Conservation (phyloP, 2,888 invertebrate species). For the Heliconius cydno region DNA sequence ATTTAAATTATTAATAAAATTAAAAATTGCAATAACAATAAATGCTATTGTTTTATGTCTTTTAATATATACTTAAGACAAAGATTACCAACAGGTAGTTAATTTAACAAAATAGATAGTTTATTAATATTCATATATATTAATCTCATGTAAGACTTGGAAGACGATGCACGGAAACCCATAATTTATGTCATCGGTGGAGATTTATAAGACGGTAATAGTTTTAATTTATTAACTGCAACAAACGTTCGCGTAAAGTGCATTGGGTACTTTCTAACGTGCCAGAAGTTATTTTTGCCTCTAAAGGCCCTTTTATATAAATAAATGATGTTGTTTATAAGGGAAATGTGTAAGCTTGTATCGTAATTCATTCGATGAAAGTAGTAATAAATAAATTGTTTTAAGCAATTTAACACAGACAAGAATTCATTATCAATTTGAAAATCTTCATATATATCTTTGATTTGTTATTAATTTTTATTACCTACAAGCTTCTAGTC, state of each 20-base stretch:
- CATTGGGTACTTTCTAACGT: conserved; percentile 51
- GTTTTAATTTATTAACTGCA: conserved; percentile 47
- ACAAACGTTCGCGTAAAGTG: conserved; percentile 45
- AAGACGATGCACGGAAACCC: conserved; percentile 35
- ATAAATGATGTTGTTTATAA: conserved; percentile 47
- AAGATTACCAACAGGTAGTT: background rate
- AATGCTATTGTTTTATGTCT: background rate
- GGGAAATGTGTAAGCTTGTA: conserved; percentile 41
- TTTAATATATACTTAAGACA: background rate
- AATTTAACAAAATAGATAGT: background rate
- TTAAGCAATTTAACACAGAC: conserved; percentile 32
- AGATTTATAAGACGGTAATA: conserved; percentile 43
- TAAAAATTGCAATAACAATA: background rate
- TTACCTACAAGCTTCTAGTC: background rate
- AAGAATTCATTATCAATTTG: conserved; percentile 15
- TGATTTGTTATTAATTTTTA: conserved; percentile 22
- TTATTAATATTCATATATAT: conserved; percentile 31
- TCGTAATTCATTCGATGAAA: conserved; percentile 37
- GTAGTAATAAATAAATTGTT: conserved; percentile 42
- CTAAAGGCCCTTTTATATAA: conserved; percentile 39
- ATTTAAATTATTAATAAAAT: background rate
- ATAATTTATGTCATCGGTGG: conserved; percentile 44
- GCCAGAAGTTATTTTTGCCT: conserved; percentile 42
- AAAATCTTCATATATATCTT: conserved; percentile 23
- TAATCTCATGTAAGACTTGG: conserved; percentile 26